Conservation (phyloP, 2,797 vertebrate genomes). For the Pteronotus mesoamericanus region DNA sequence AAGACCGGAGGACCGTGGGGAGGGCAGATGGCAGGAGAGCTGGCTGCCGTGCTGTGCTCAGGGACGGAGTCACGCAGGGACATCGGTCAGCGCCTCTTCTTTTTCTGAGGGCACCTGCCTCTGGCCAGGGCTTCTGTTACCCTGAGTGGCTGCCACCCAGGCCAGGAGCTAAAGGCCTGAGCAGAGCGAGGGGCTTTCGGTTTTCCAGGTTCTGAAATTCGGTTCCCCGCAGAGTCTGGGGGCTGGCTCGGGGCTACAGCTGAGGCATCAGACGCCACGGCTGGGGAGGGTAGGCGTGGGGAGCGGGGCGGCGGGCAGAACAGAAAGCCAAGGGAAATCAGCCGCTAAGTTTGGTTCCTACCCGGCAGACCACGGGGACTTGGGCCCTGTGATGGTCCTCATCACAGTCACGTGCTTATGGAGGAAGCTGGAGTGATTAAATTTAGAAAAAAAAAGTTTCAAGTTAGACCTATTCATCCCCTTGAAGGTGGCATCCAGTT, state of each 20-base stretch:
- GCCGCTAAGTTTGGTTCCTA: background rate
- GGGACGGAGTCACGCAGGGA: background rate
- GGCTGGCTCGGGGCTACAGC: background rate
- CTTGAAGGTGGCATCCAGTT: slow-evolving; percentile 31
- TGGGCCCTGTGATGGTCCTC: background rate
- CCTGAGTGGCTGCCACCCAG: background rate
- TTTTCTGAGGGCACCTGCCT: background rate
- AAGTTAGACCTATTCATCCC: background rate
- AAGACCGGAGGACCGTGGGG: rapidly evolving
- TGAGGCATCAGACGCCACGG: background rate
- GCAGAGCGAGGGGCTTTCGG: rapidly evolving
- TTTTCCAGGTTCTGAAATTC: background rate
- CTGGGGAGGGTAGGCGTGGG: too few relatives aligned
- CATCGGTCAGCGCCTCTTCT: rapidly evolving
- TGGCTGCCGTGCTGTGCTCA: too few relatives aligned
- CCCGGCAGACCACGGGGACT: rapidly evolving
- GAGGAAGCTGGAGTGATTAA: slow-evolving; percentile 24
- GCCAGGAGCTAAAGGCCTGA: background rate
- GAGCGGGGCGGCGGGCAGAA: background rate
- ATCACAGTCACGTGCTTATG: background rate
- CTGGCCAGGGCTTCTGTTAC: background rate
- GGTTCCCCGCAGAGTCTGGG: background rate
- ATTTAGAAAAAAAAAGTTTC: background rate
- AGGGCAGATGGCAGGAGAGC: background rate
- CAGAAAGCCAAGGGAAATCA: background rate